phyloP scores from a whole-genome alignment of 2,888 invertebrate species.

The Ctenicera cuprea region DNA sequence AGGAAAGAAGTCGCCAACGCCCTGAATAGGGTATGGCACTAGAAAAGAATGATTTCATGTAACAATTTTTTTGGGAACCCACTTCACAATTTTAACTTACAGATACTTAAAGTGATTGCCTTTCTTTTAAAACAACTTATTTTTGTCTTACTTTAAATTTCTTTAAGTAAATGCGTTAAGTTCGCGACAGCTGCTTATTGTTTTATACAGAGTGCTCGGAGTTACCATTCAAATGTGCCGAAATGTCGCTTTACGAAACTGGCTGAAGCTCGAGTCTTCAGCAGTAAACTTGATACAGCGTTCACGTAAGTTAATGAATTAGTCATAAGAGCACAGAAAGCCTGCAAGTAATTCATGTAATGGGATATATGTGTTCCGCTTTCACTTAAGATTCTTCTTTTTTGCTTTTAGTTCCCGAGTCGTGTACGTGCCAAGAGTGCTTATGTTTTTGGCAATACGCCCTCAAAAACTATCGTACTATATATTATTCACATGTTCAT shows the following conservation, averaged over 20 bases:
- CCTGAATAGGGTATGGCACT: too few relatives aligned
- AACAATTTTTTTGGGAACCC: too few relatives aligned
- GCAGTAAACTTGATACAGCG: constrained; percentile 31
- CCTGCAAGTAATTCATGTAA: constrained; percentile 51
- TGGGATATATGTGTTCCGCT: constrained; percentile 55
- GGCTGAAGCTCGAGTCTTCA: constrained; percentile 3
- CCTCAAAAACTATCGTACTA: constrained; percentile 44
- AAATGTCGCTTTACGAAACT: constrained; percentile 13
- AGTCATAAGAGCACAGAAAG: constrained; percentile 48
- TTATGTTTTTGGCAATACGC: constrained; percentile 47
- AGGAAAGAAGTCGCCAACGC: too few relatives aligned
- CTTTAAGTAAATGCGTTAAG: background rate
- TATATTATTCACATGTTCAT: constrained; percentile 44
- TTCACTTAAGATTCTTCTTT: constrained; percentile 56
- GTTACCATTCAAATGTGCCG: constrained; percentile 3
- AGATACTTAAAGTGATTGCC: too few relatives aligned
- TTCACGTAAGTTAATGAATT: constrained; percentile 47
- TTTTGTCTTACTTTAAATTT: background rate
- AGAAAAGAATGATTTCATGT: too few relatives aligned
- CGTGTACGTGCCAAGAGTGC: constrained; percentile 53
- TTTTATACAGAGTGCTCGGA: background rate
- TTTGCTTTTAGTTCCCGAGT: constrained; percentile 48
- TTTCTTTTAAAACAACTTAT: background rate
- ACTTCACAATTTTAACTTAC: too few relatives aligned
- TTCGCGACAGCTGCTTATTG: background rate